Conservation (phyloP, 2,113 vertebrate species). For the Myrmophylax atrothorax region DNA sequence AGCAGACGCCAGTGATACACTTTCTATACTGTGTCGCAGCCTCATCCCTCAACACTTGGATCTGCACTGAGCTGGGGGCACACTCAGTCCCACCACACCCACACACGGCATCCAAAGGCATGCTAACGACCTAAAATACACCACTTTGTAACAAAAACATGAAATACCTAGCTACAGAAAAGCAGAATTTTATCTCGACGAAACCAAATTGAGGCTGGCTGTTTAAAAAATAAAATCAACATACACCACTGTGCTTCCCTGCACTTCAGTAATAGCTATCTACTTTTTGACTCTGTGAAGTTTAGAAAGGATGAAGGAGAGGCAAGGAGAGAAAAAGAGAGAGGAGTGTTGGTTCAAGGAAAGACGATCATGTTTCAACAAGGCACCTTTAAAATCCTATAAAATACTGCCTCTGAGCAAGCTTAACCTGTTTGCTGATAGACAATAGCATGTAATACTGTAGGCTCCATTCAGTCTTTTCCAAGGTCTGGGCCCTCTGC, state of each 20-base stretch:
- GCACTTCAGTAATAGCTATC: not conserved
- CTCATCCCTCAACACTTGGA: not conserved
- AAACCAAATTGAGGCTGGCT: not conserved
- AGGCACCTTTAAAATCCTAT: conserved; percentile 66
- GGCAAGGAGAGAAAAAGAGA: not conserved
- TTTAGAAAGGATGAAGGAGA: not conserved
- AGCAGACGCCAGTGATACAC: accelerated
- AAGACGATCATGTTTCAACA: conserved; percentile 72
- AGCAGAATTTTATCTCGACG: not conserved
- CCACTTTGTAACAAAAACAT: not conserved
- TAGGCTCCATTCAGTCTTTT: conserved; percentile 51
- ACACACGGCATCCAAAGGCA: accelerated
- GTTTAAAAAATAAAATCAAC: not conserved
- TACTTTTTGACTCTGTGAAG: conserved; percentile 7
- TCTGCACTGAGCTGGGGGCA: not conserved
- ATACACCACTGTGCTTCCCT: not conserved
- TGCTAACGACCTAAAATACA: accelerated
- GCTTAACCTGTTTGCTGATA: conserved; percentile 72
- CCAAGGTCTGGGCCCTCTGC: conserved; percentile 54
- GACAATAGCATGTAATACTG: conserved; percentile 55
- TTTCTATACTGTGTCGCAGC: not conserved
- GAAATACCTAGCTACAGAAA: not conserved
- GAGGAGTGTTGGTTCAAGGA: conserved; percentile 13
- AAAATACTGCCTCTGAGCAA: conserved; percentile 63
- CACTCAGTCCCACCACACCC: not conserved